Percentiles rank a stretch among this genome's conserved stretches.
phyloP scores from a whole-genome alignment of 2,113 vertebrate species.

The Fregata magnificens region DNA sequence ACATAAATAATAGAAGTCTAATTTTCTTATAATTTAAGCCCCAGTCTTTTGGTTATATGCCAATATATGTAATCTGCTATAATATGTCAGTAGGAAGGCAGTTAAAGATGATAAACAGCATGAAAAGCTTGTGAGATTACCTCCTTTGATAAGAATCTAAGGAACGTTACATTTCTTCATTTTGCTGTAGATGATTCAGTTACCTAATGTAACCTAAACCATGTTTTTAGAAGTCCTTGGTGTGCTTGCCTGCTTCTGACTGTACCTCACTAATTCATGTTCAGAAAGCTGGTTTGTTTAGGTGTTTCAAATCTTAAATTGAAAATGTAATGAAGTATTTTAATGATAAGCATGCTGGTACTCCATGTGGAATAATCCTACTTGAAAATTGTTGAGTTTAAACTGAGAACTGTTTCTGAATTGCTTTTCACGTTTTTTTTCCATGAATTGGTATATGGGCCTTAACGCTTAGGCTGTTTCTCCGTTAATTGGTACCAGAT shows the following conservation, averaged over 20 bases:
- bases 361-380: not conserved
- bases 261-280: not conserved
- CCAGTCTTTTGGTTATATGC: not conserved
- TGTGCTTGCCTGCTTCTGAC: not conserved
- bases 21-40: not conserved
- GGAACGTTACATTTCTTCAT: not conserved
- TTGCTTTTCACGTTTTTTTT: not conserved
- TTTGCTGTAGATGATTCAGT: not conserved
- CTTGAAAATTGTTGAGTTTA: not conserved
- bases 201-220: not conserved
- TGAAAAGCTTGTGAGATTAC: not conserved
- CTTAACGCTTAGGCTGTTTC: not conserved
- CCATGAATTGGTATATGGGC: not conserved
- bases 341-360: not conserved
- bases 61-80: not conserved
- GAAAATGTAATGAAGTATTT: not conserved
- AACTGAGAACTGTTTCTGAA: not conserved
- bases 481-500: not conserved
- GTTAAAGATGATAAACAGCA: not conserved
- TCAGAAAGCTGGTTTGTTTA: not conserved
- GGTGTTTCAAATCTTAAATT: not conserved
- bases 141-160: not conserved
- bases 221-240: not conserved
- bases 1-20: not conserved
- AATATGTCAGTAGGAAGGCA: not conserved